Conservation (phyloP, 1,140 invertebrate species). For the Drosophila arizonae region DNA sequence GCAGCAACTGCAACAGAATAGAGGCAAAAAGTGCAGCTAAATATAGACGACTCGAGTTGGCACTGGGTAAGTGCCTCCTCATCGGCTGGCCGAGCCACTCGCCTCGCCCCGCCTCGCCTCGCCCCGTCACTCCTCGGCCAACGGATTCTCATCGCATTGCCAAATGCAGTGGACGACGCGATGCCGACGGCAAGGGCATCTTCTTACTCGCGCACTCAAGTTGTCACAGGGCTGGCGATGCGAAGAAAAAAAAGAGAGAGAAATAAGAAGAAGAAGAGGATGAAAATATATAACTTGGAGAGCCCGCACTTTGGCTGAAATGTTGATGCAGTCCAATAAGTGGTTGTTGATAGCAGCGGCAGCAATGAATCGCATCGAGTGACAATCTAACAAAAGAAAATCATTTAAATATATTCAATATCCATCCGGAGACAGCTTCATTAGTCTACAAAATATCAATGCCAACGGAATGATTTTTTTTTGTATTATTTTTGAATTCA, state of each 20-base stretch:
- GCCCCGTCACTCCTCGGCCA: constrained; percentile 2
- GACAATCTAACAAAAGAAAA: constrained; percentile 19
- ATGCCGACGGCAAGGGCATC: constrained; percentile 3
- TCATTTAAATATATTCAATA: constrained; percentile 9
- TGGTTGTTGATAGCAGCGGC: constrained; percentile 20
- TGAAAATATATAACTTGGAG: constrained; percentile 40
- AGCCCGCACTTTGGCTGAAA: constrained; percentile 21
- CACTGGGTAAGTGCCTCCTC: constrained; percentile 66
- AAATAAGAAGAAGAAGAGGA: neutral
- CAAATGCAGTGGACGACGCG: constrained; percentile 63
- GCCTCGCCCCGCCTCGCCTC: too few species aligned
- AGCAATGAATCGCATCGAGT: constrained; percentile 32
- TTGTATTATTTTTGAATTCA: neutral
- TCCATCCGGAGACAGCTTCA: constrained; percentile 6
- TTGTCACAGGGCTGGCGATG: constrained; percentile 67
- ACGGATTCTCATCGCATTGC: constrained; percentile 57
- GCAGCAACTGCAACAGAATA: constrained; percentile 39
- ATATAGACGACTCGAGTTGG: constrained; percentile 64
- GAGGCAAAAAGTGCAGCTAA: constrained; percentile 58
- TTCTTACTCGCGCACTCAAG: constrained; percentile 44
- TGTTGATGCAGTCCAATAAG: constrained; percentile 42
- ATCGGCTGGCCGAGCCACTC: constrained; percentile 25
- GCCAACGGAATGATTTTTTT: neutral
- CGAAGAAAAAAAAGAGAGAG: neutral
- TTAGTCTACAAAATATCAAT: constrained; percentile 8